These are phyloP conservation scores for Vipera latastei DNA, from an alignment of 2,797 vertebrate species.

Conservation along the genomic window DNA sequence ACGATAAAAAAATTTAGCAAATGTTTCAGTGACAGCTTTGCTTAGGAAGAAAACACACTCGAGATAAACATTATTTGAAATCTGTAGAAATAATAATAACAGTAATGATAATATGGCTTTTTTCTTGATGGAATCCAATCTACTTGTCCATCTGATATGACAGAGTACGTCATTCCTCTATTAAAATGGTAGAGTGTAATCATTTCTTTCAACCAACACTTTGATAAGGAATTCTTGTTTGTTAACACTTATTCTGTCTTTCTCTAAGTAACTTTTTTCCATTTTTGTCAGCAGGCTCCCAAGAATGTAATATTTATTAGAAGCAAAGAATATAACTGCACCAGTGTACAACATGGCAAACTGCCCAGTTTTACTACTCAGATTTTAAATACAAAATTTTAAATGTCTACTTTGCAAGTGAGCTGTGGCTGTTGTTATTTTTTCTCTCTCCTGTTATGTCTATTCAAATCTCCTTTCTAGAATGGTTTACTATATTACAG, in stretches of 20 bases:
- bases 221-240: neutral
- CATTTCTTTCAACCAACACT: neutral
- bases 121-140: slow-evolving; percentile 26
- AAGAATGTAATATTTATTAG: neutral
- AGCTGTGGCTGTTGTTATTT: neutral
- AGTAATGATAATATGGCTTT: slow-evolving; percentile 48
- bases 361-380: neutral
- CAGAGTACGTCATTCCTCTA: neutral
- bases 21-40: slow-evolving; percentile 24
- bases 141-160: slow-evolving; percentile 9
- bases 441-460: neutral
- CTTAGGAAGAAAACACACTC: neutral
- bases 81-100: slow-evolving; percentile 37
- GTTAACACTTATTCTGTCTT: neutral
- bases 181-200: neutral
- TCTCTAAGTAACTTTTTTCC: neutral
- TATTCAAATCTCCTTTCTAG: neutral
- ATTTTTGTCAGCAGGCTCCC: neutral
- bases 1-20: slow-evolving; percentile 30
- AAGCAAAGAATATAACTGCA: neutral
- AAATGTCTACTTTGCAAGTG: neutral
- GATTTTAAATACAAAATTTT: neutral
- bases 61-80: slow-evolving; percentile 42
- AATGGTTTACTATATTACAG: neutral
- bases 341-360: neutral